Evolutionary conservation across 1,140 invertebrate genomes (phyloP).

Genomic region (Leguminivora glycinivorella): DNA sequence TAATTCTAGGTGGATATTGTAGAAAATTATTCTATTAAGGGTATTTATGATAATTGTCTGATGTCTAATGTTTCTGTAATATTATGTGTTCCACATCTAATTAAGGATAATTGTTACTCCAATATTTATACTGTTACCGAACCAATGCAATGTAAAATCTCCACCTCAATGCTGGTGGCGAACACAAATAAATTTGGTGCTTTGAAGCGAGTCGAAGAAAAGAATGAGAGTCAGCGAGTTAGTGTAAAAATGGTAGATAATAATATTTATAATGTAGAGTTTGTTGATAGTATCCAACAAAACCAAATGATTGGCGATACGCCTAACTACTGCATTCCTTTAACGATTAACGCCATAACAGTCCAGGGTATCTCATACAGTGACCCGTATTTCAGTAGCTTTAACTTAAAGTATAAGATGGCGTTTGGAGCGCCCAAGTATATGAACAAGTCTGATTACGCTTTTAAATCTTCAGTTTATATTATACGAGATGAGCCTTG

Average conservation of each 20-base stretch:
- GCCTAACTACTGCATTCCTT: slow-evolving; percentile 83
- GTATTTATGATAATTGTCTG: slow-evolving; percentile 81
- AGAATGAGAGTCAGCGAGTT: slow-evolving; percentile 78
- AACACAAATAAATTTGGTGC: slow-evolving; percentile 80
- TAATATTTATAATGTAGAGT: slow-evolving; percentile 79
- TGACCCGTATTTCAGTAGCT: slow-evolving; percentile 81
- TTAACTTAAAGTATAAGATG: slow-evolving; percentile 80
- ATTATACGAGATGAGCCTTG: slow-evolving; percentile 77
- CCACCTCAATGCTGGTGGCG: slow-evolving; percentile 78
- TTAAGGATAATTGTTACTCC: slow-evolving; percentile 79
- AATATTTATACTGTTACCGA: slow-evolving; percentile 81
- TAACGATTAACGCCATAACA: slow-evolving; percentile 80
- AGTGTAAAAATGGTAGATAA: slow-evolving; percentile 80
- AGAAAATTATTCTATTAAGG: slow-evolving; percentile 78
- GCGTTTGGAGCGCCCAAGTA: slow-evolving; percentile 74
- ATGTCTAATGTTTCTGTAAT: slow-evolving; percentile 82
- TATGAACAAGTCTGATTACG: slow-evolving; percentile 80
- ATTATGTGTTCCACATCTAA: slow-evolving; percentile 80
- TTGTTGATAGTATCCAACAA: slow-evolving; percentile 79
- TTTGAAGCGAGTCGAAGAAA: slow-evolving; percentile 77
- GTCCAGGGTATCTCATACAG: slow-evolving; percentile 81
- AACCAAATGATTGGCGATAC: slow-evolving; percentile 81
- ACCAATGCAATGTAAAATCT: slow-evolving; percentile 82
- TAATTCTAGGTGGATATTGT: slow-evolving; percentile 79
- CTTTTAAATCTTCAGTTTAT: slow-evolving; percentile 80